Percentiles rank a stretch among this genome's conserved stretches.
These are phyloP conservation scores for Ageneiosus marmoratus DNA, from an alignment of 2,113 vertebrate species.

Conservation along the genomic window DNA sequence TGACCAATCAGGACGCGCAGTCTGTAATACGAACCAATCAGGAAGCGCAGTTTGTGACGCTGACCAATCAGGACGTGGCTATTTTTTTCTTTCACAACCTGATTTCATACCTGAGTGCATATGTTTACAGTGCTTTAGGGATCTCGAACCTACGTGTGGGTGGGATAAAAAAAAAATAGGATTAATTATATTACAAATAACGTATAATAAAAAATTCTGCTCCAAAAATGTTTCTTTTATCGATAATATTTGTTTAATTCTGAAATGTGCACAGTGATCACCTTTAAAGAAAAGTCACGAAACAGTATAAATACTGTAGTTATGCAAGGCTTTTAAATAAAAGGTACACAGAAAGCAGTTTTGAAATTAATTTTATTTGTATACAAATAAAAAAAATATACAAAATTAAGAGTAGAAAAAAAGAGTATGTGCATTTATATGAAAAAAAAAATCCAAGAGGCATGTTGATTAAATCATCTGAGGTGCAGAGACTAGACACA, in stretches of 20 bases:
- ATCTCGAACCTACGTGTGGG: not conserved
- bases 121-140: not conserved
- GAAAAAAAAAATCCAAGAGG: conserved; percentile 67
- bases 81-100: too few species aligned
- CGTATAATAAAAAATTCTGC: not conserved
- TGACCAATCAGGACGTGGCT: not conserved
- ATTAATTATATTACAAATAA: not conserved
- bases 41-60: not conserved
- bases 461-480: conserved; percentile 54
- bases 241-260: not conserved
- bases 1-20: conserved; percentile 38
- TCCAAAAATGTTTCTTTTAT: not conserved
- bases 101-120: not conserved
- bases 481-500: conserved; percentile 39
- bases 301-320: not conserved
- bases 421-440: conserved; percentile 58
- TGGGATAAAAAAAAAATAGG: not conserved
- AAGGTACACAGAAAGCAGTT: not conserved
- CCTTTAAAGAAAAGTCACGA: not conserved
- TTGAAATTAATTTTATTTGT: conserved; percentile 64
- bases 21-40: not conserved
- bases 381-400: conserved; percentile 72
- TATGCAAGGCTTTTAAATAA: not conserved
- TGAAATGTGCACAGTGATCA: not conserved
- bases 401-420: conserved; percentile 77